Evolutionary conservation across 2,797 vertebrate species (phyloP), one percentile per base, ranked within the genome.

Genomic region (Takifugu ocellatus): DNA sequence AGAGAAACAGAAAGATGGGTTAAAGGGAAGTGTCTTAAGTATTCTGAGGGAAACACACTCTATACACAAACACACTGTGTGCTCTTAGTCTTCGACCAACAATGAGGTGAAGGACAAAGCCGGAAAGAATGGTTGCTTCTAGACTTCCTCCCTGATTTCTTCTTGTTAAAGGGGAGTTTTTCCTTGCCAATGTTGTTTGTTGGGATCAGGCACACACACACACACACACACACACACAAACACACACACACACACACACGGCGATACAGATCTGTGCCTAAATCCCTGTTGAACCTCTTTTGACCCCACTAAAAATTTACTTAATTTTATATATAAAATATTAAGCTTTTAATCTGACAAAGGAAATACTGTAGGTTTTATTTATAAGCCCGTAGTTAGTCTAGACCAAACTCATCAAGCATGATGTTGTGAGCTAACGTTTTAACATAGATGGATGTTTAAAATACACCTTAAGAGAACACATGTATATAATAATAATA

Each of bases 181-280:
- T 21, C 21, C 21, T 21, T 21, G 21, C 21, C 21, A 21, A 21
- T 21, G 21, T 21, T 21, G 21, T 21, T 21, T 21, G 21, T 21
- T 21, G 21, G 21, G 21, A 1, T 21, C 21, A 21, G 21, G 21
- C 29, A 72, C 59, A 62, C 66, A 66, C 51, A 57, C 51, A 1
- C 59, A 15, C 31, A 73, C 59, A 65, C 31, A 54, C 42, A 47
- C 44, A 51, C 59, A 63, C 27, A 25, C 46, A 48, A 39, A 51
- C 59, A 63, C 27, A 17, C 44, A 48, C 33, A 51, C 56, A 62
- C 27, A 25, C 46, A 56, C 66, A 66, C 51, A 57, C 51, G 1
- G 58, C 14, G 36, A 72, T 61, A 67, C 29, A 54, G 45, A 77
- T 76, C 61, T 71, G 33, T 55, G 12, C 63, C 47, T 46, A 65